Percentiles rank a stretch among this genome's conserved stretches.
Conservation (phyloP, 2,888 invertebrate genomes). For the Parnassius smintheus region DNA sequence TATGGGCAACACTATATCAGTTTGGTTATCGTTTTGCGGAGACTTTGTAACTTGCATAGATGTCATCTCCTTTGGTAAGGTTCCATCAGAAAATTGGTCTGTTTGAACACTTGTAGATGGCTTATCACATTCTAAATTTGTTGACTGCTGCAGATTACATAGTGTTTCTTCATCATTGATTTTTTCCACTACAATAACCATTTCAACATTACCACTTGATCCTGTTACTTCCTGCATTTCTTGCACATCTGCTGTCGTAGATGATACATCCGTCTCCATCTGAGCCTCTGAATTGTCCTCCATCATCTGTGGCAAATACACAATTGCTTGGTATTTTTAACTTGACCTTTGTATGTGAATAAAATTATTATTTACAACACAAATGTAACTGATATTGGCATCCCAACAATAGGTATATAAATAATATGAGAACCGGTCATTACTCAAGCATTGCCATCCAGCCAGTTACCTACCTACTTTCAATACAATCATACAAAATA, state of each 20-base stretch:
- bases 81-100: conserved; percentile 4
- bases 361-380: conserved; percentile 34
- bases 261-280: conserved; percentile 71
- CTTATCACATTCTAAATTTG: conserved; percentile 33
- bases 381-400: conserved; percentile 35
- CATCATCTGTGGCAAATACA: conserved; percentile 59
- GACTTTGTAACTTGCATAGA: not conserved
- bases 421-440: conserved; percentile 64
- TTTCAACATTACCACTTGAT: conserved; percentile 58
- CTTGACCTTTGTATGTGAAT: conserved; percentile 48
- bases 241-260: conserved; percentile 60
- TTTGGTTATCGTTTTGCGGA: conserved; percentile 1
- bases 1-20: not conserved
- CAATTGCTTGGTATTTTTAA: conserved; percentile 49
- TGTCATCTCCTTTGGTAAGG: not conserved
- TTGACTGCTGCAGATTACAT: conserved; percentile 36
- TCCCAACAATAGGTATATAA: conserved; percentile 48
- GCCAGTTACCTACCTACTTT: conserved; percentile 64
- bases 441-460: conserved; percentile 59
- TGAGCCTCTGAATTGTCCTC: conserved; percentile 63
- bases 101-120: conserved; percentile 2
- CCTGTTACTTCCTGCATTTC: conserved; percentile 55
- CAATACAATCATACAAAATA: conserved; percentile 63
- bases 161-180: conserved; percentile 42
- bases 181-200: conserved; percentile 62